A percentile compares a stretch with the other conserved stretches of the same genome.
Evolutionary conservation across 2,888 invertebrate genomes (phyloP).

Genomic region (Boloria euphrosyne): DNA sequence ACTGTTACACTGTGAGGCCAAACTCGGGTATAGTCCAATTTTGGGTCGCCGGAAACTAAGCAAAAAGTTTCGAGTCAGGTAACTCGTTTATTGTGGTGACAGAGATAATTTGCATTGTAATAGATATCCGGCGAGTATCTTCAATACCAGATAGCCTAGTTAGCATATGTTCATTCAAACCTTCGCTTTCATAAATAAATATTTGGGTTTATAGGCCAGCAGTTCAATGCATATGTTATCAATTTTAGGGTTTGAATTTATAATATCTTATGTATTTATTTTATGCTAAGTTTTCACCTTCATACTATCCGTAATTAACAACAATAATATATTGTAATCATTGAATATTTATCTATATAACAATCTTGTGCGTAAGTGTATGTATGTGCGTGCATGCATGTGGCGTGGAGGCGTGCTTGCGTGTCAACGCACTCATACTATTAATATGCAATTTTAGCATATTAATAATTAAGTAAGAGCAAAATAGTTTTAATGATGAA

Average conservation of each 20-base stretch:
- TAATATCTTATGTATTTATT: constrained; percentile 14
- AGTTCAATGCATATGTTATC: constrained; percentile 21
- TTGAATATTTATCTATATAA: too few relatives aligned
- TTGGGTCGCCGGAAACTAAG: constrained; percentile 46
- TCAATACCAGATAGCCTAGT: constrained; percentile 33
- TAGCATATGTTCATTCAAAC: constrained; percentile 37
- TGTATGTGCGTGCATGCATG: too few relatives aligned
- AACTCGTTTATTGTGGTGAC: constrained; percentile 67
- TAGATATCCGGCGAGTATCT: constrained; percentile 61
- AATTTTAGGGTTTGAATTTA: constrained; percentile 6
- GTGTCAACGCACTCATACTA: too few relatives aligned
- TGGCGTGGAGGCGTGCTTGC: too few relatives aligned
- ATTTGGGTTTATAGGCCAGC: constrained; percentile 30
- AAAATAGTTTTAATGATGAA: too few relatives aligned
- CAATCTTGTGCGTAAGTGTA: too few relatives aligned
- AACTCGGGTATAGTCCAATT: constrained; percentile 69
- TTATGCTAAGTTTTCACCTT: not conserved
- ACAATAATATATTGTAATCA: too few relatives aligned
- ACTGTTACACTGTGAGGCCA: constrained; percentile 33
- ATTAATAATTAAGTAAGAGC: too few relatives aligned
- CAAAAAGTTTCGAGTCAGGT: constrained; percentile 72
- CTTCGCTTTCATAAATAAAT: constrained; percentile 48
- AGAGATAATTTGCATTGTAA: constrained; percentile 75
- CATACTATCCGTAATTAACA: not conserved
- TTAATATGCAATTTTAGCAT: too few relatives aligned